A percentile compares a stretch with the other conserved stretches of the same genome.
Conservation (phyloP, 2,888 invertebrate species). For the Dioctria linearis region DNA sequence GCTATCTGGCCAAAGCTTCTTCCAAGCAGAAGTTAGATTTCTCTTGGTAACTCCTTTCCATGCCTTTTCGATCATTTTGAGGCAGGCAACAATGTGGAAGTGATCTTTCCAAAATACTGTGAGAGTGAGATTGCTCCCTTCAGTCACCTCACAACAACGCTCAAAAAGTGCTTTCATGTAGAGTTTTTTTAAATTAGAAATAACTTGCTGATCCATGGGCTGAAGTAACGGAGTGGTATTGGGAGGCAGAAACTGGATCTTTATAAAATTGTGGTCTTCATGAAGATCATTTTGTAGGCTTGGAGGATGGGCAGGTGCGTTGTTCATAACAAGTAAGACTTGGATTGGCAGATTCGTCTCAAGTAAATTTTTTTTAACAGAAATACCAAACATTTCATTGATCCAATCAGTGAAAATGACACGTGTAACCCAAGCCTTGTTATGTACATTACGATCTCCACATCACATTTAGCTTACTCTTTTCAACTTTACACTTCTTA, state of each 20-base stretch:
- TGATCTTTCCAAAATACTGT: too few species aligned
- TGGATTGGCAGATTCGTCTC: slow-evolving; percentile 62
- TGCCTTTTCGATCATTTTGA: too few species aligned
- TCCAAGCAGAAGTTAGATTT: too few species aligned
- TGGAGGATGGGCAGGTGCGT: slow-evolving; percentile 58
- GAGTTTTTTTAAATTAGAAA: too few species aligned
- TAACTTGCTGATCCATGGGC: slow-evolving; percentile 63
- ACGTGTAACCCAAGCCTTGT: too few species aligned
- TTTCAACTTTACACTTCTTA: neutral
- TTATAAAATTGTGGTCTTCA: slow-evolving; percentile 53
- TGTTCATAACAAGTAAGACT: slow-evolving; percentile 63
- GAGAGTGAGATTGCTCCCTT: too few species aligned
- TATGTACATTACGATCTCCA: slow-evolving; percentile 58
- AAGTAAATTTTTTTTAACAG: slow-evolving; percentile 62
- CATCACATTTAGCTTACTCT: slow-evolving; percentile 58
- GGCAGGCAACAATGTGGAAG: too few species aligned
- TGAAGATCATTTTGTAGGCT: slow-evolving; percentile 58
- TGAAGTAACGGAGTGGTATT: slow-evolving; percentile 63
- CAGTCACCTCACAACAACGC: too few species aligned
- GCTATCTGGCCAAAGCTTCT: too few species aligned
- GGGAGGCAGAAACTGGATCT: slow-evolving; percentile 58
- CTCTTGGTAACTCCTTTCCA: too few species aligned
- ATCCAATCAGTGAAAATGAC: slow-evolving; percentile 23
- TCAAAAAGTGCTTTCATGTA: too few species aligned
- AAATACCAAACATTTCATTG: slow-evolving; percentile 11